phyloP scores from a whole-genome alignment of 2,797 vertebrate species.

The Spinibarbus caldwelli region DNA sequence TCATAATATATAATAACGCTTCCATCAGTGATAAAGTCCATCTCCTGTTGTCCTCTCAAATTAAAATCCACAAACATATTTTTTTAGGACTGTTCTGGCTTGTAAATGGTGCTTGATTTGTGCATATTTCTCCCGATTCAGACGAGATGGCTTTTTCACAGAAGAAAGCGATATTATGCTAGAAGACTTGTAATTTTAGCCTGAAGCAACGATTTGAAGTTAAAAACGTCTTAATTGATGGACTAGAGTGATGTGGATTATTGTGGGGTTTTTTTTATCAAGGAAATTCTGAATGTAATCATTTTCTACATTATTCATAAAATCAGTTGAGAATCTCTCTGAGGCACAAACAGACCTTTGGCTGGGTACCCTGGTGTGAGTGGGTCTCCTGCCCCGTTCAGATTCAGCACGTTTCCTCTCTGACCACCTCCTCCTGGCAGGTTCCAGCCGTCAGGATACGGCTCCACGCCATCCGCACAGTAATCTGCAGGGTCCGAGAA shows the following conservation, averaged over 20 bases:
- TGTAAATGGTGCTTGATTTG: too few relatives aligned
- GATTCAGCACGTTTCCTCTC: constrained; percentile 91
- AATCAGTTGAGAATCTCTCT: background rate
- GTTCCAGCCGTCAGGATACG: constrained; percentile 94
- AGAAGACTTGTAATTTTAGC: background rate
- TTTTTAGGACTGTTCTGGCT: too few relatives aligned
- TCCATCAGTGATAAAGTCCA: background rate
- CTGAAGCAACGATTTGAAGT: background rate
- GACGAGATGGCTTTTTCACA: background rate
- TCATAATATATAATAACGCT: background rate
- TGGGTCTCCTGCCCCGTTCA: constrained; percentile 94
- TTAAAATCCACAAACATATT: too few relatives aligned
- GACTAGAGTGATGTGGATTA: background rate
- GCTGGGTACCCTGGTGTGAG: constrained; percentile 96
- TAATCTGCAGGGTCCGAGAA: constrained; percentile 96
- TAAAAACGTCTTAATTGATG: background rate
- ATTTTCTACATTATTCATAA: background rate
- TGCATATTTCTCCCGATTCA: background rate
- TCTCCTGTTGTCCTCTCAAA: background rate
- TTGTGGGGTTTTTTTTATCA: background rate
- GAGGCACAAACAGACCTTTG: constrained; percentile 79
- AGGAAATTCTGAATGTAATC: too few relatives aligned
- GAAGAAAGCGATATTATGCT: background rate
- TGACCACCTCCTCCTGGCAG: constrained; percentile 90
- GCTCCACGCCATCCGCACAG: constrained; percentile 78